Evolutionary conservation across 2,797 vertebrate species (phyloP), one percentile per base, ranked within the genome.

Genomic region (Danio aesculapii): DNA sequence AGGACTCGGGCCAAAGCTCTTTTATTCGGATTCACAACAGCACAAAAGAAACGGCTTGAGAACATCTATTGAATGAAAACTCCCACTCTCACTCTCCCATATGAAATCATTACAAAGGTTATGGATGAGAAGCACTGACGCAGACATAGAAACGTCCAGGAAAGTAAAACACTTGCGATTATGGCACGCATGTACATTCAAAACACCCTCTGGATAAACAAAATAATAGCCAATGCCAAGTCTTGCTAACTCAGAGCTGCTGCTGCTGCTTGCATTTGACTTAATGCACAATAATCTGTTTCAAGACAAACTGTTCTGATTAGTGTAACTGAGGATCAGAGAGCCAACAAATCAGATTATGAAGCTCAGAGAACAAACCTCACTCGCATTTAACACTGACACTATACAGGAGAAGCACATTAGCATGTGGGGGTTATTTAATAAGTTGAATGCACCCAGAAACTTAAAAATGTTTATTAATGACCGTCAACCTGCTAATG

Each of bases 1-100:
- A 74, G 84, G 82, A 81, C 67, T 81, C 50, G 8, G 55, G 39
- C 77, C 81, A 85, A 69, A 6, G 19, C 69, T 64, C 64, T 46
- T 64, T 71, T 81, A 71, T 71, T 83, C 17, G 7, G 70, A 66
- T n/a, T 58, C 43, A 77, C 57, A 41, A 12, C 16, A 6, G 44
- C 63, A 80, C 53, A 11, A 81, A 74, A 39, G 58, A 79, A 77
- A 64, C 30, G 66, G 55, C 74, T 52, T 43, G 43, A 79, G 72
- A 68, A 74, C 43, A 44, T 47, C 76, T 17, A 49, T 55, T 71
- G 6, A 70, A 63, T 49, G 64, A 69, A 67, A 77, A 69, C 76
- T 58, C 63, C 49, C 62, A 77, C 53, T 19, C 49, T 59, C n/a
- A 41, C 55, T 67, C 76, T 67, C 55, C 53, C 44, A 59, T 69